These are phyloP conservation scores for Zaprionus nigranus DNA, from an alignment of 1,140 invertebrate species.

Conservation along the genomic window DNA sequence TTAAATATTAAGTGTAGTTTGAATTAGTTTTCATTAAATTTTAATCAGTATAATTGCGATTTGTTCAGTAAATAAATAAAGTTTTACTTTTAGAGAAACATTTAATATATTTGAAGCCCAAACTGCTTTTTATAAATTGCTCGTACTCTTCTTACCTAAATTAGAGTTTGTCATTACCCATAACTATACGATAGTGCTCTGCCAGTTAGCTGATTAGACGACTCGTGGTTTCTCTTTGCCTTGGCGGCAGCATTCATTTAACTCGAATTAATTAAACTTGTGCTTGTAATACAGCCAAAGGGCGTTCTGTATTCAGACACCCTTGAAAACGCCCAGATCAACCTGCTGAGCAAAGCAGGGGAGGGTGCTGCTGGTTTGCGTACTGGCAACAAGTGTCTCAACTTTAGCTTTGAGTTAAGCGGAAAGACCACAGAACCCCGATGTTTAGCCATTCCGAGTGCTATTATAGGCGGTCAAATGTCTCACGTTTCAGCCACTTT, in stretches of 20 bases:
- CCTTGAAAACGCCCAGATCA: slow-evolving; percentile 20
- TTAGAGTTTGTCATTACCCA: not conserved
- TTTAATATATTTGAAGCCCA: not conserved
- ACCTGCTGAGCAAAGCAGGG: not conserved
- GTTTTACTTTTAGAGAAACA: not conserved
- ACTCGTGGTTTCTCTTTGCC: not conserved
- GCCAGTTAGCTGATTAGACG: not conserved
- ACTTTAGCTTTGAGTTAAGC: slow-evolving; percentile 56
- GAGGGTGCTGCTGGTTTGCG: not conserved
- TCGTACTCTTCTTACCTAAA: not conserved
- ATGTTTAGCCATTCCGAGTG: slow-evolving; percentile 19
- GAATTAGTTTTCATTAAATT: not conserved
- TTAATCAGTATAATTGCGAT: not conserved
- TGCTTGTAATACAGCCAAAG: slow-evolving; percentile 14
- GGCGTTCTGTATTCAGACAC: slow-evolving; percentile 25
- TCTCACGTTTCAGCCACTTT: slow-evolving; percentile 81
- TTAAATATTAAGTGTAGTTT: not conserved
- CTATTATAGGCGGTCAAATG: slow-evolving; percentile 64
- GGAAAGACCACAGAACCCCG: slow-evolving; percentile 2
- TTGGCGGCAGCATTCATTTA: slow-evolving; percentile 6
- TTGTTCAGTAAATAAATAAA: not conserved
- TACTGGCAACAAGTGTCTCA: slow-evolving; percentile 70
- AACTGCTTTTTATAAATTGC: not conserved
- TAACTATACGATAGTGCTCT: not conserved
- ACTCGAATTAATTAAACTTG: slow-evolving; percentile 64